Percentiles rank a stretch among this genome's conserved stretches.
Conservation (phyloP, 2,888 invertebrate species). For the Athripsodes cinereus region DNA sequence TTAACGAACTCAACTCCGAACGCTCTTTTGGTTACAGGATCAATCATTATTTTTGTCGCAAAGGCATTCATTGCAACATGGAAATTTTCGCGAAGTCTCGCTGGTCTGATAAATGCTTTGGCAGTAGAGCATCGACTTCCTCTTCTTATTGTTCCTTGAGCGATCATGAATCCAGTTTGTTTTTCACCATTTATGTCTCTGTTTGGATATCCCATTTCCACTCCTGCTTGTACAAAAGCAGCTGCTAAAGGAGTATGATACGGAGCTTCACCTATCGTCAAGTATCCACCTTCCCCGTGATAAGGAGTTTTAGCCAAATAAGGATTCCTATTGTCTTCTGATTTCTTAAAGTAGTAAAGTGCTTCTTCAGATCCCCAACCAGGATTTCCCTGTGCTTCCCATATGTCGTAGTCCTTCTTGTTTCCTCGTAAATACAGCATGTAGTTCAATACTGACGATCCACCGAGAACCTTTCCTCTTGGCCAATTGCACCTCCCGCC, state of each 20-base stretch:
- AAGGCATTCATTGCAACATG: constrained; percentile 80
- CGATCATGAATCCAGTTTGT: constrained; percentile 85
- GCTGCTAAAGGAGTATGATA: constrained; percentile 79
- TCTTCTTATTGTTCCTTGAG: constrained; percentile 70
- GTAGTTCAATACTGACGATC: constrained; percentile 83
- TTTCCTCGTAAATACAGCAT: constrained; percentile 91
- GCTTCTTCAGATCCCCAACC: constrained; percentile 84
- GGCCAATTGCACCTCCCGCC: constrained; percentile 86
- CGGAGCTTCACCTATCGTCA: constrained; percentile 81
- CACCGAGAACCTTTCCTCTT: constrained; percentile 86
- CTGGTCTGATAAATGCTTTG: constrained; percentile 80
- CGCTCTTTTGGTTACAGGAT: constrained; percentile 67
- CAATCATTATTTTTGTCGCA: constrained; percentile 68
- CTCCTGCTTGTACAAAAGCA: constrained; percentile 76
- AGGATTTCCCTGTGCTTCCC: constrained; percentile 80
- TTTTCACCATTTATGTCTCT: constrained; percentile 82
- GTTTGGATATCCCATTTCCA: constrained; percentile 79
- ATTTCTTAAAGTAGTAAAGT: constrained; percentile 81
- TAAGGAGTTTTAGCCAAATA: constrained; percentile 73
- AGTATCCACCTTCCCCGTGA: constrained; percentile 72
- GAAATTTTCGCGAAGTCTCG: constrained; percentile 71
- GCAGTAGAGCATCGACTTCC: constrained; percentile 85
- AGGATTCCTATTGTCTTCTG: constrained; percentile 85
- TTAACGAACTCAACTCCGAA: constrained; percentile 78
- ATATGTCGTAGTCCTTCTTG: constrained; percentile 80